phyloP scores from a whole-genome alignment of 2,888 invertebrate genomes.

The Monoplex corrugatus region DNA sequence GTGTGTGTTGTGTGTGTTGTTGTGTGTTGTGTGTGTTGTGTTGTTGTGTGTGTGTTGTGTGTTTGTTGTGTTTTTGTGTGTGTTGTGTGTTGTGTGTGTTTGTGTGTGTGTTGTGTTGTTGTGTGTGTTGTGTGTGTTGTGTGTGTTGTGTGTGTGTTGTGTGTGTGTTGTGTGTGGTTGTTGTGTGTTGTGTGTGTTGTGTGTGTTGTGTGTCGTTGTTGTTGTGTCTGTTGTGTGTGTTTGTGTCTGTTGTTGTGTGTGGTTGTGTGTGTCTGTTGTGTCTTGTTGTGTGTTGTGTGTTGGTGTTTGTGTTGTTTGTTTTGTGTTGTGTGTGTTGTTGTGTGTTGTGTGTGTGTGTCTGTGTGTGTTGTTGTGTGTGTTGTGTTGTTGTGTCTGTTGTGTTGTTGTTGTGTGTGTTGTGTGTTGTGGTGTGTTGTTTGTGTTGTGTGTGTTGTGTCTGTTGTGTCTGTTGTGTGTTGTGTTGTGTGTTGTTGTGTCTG shows the following conservation, averaged over 20 bases:
- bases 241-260: neutral
- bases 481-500: too few species aligned
- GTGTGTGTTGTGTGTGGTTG: neutral
- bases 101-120: neutral
- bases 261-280: neutral
- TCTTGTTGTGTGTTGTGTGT: neutral
- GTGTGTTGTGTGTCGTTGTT: too few species aligned
- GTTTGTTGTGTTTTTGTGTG: too few species aligned
- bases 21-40: neutral
- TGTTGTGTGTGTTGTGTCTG: too few species aligned
- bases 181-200: too few species aligned
- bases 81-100: too few species aligned
- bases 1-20: neutral
- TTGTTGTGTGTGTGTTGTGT: neutral
- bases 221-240: neutral
- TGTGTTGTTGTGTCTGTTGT: neutral
- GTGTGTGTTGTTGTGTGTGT: neutral
- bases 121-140: neutral
- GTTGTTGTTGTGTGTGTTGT: too few species aligned
- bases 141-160: neutral
- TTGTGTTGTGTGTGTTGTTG: too few species aligned
- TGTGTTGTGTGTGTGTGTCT: neutral
- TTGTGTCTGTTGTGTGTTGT: too few species aligned
- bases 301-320: too few species aligned
- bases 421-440: too few species aligned